Evolutionary conservation across 1,140 invertebrate species (phyloP).

Genomic region (Philotrypesis tridentata): DNA sequence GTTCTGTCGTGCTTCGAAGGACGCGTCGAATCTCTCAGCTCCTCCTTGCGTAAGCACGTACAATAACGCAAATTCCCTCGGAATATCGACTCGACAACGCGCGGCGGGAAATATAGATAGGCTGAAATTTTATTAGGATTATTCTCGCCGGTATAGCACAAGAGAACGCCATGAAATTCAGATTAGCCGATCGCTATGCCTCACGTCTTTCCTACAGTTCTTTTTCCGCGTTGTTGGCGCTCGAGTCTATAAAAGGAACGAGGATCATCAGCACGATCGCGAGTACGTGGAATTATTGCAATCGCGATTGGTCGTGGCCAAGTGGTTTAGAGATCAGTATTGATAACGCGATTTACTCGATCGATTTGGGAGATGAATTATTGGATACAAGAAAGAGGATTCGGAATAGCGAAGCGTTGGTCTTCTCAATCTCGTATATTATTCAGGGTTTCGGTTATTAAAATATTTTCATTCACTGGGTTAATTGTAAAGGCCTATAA

Average conservation of each 20-base stretch:
- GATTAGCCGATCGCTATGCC: neutral
- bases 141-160: neutral
- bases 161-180: conserved; percentile 30
- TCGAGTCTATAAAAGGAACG: neutral
- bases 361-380: neutral
- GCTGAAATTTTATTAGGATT: conserved; percentile 39
- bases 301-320: too few species aligned
- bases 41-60: neutral
- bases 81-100: neutral
- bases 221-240: neutral
- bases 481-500: too few species aligned
- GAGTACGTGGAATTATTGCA: neutral
- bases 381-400: too few species aligned
- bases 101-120: neutral
- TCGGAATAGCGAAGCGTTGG: too few species aligned
- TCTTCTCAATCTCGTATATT: too few species aligned
- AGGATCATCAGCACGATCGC: neutral
- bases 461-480: too few species aligned
- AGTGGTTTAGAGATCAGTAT: neutral
- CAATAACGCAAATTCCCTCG: neutral
- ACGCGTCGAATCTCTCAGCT: neutral
- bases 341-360: neutral
- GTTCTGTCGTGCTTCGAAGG: neutral
- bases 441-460: too few species aligned
- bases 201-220: neutral